Evolutionary conservation across 2,113 vertebrate genomes (phyloP).

Genomic region (Nipponia nippon): DNA sequence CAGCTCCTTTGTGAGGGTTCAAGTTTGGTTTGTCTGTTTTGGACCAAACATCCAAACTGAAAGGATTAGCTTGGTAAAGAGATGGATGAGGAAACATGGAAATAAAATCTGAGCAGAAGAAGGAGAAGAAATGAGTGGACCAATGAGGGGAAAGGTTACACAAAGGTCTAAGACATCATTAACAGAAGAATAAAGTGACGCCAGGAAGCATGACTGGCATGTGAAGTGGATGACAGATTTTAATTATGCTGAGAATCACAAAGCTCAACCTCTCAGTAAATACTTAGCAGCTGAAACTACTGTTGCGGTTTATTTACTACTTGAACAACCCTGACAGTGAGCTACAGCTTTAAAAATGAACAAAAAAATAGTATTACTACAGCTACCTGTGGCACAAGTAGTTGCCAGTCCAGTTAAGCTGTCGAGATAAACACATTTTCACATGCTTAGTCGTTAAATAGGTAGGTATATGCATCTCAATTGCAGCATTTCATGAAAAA

Average conservation of each 20-base stretch:
- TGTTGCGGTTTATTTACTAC: neutral
- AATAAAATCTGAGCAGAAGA: neutral
- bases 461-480: neutral
- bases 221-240: neutral
- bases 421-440: neutral
- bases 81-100: neutral
- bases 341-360: neutral
- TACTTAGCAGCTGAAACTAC: neutral
- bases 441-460: neutral
- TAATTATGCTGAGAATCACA: neutral
- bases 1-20: neutral
- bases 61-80: neutral
- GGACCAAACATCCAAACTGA: neutral
- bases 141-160: neutral
- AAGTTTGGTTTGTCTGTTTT: neutral
- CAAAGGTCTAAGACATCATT: neutral
- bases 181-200: neutral
- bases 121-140: neutral
- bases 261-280: neutral
- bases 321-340: neutral
- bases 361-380: neutral
- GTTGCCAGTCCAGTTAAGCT: neutral
- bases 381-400: neutral
- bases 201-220: neutral
- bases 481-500: neutral